Conservation (phyloP, 2,888 invertebrate genomes). For the Eueremaeus valkanovi region DNA sequence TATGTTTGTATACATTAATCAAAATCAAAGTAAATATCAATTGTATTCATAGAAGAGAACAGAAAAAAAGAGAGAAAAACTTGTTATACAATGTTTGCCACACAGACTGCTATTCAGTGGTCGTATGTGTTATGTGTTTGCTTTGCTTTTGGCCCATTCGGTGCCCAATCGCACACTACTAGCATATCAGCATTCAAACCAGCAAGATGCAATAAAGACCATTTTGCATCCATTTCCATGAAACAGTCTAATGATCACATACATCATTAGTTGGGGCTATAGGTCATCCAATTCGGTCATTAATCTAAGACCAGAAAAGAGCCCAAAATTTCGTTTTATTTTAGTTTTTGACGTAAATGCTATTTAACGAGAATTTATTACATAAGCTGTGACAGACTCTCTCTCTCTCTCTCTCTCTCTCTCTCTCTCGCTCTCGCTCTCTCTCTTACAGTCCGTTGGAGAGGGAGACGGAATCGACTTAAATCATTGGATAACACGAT, state of each 20-base stretch:
- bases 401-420: too few species aligned
- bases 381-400: background rate
- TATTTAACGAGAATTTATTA: slow-evolving; percentile 11
- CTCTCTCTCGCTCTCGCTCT: too few species aligned
- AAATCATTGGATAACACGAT: background rate
- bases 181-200: too few species aligned
- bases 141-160: too few species aligned
- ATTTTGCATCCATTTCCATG: too few species aligned
- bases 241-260: slow-evolving; percentile 4
- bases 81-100: background rate
- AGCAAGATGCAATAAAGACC: too few species aligned
- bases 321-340: background rate
- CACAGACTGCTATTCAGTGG: background rate
- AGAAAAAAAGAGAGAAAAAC: too few species aligned
- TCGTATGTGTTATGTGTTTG: background rate
- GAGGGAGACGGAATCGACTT: background rate
- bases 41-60: background rate
- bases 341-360: background rate
- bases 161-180: too few species aligned
- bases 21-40: background rate
- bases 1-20: background rate
- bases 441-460: background rate
- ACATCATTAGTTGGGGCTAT: slow-evolving; percentile 3
- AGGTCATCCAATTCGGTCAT: slow-evolving; percentile 5
- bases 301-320: background rate